Evolutionary conservation across 2,797 vertebrate genomes (phyloP), one percentile per base, ranked within the genome.

Genomic region (Limosa lapponica): DNA sequence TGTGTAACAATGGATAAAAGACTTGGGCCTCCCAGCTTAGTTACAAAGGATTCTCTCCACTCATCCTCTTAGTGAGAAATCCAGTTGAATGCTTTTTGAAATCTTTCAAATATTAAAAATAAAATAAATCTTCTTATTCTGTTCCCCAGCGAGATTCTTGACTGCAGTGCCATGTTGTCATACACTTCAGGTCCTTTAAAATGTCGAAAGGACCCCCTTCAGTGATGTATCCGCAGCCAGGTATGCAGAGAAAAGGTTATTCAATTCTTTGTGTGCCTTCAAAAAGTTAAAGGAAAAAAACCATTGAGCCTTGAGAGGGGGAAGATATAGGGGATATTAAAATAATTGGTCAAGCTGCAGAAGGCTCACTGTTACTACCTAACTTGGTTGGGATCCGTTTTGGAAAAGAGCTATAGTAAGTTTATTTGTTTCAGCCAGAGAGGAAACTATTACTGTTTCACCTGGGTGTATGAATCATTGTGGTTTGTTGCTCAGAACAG

Each of bases 11-110:
- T 93, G 89, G 95, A 95, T 96, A 81, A 96, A 98, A 96, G 87
- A 85, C 79, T 96, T 89, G 95, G 92, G 87, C 92, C 90, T 97
- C 90, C 87, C 92, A 78, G 79, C 58, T 82, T 93, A 95, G 79
- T 82, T 84, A 95, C 89, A 95, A 94, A 90, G 89, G 59, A 94
- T 93, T 90, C 87, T 94, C 89, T 94, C 78, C 78, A 95, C 83
- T 96, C 88, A 91, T 97, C 86, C 94, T 97, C 90, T 95, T 94
- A 93, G 94, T 93, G 91, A 97, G 92, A 96, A 97, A 97, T 97
- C 93, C 93, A 96, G 93, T 96, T 97, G 97, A 97, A 97, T 93
- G 91, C 82, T 93, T 95, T 93, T 91, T 87, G 77, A 82, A 83
- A 86, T 81, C 85, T 96, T 96, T 95, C 73, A 97, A 96, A 94